A percentile compares a stretch with the other conserved stretches of the same genome.
Evolutionary conservation across 2,888 invertebrate genomes (phyloP).

Genomic region (Pollenia amentaria): DNA sequence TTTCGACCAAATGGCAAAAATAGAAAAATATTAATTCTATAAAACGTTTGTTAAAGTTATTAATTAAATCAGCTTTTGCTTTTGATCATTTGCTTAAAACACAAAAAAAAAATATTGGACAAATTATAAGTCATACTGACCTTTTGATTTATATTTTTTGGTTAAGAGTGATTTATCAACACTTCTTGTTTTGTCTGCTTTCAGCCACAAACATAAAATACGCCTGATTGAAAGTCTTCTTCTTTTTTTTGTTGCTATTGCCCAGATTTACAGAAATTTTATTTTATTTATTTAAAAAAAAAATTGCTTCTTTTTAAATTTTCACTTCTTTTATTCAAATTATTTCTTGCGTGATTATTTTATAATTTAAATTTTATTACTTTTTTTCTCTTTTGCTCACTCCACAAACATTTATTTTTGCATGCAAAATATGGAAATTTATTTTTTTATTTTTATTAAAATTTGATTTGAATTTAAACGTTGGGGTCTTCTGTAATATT

Average conservation of each 20-base stretch:
- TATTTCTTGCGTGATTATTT: constrained; percentile 30
- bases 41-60: neutral
- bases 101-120: neutral
- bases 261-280: constrained; percentile 62
- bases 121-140: constrained; percentile 24
- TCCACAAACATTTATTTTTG: constrained; percentile 45
- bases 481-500: constrained; percentile 3
- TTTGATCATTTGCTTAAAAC: neutral
- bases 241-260: constrained; percentile 9
- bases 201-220: neutral
- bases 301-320: constrained; percentile 40
- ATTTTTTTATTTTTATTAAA: constrained; percentile 14
- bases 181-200: neutral
- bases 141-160: constrained; percentile 38
- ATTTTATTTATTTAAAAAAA: constrained; percentile 7
- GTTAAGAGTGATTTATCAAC: neutral
- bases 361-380: constrained; percentile 31
- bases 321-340: constrained; percentile 51
- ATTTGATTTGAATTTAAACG: constrained; percentile 51
- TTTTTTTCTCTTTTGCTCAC: constrained; percentile 16
- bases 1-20: neutral
- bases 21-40: neutral
- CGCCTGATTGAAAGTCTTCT: neutral
- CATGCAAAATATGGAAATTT: constrained; percentile 12
- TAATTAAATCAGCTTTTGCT: neutral